Conservation (phyloP, 2,888 invertebrate species). For the Petrolisthes cinctipes region DNA sequence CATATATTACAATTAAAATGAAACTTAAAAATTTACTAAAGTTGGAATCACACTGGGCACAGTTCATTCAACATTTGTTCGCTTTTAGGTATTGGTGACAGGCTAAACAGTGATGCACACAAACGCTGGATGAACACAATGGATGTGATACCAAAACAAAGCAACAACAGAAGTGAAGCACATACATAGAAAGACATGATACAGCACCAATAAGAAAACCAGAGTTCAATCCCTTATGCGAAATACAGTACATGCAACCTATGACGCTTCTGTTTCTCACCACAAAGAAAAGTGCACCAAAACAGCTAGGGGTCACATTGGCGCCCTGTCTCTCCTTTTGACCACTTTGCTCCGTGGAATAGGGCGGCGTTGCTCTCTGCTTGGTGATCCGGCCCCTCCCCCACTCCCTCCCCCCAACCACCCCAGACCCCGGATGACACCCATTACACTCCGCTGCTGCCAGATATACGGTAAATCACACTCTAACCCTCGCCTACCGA, state of each 20-base stretch:
- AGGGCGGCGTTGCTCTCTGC: conserved; percentile 8
- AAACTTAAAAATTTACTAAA: too few species aligned
- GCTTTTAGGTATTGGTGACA: too few species aligned
- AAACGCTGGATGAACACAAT: too few species aligned
- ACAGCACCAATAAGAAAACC: too few species aligned
- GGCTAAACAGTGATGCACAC: too few species aligned
- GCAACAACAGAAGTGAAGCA: too few species aligned
- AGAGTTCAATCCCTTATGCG: too few species aligned
- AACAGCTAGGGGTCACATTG: background rate
- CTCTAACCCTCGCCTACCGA: conserved; percentile 7
- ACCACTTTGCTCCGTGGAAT: conserved; percentile 10
- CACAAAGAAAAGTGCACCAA: conserved; percentile 10
- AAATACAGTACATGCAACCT: background rate
- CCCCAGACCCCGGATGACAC: conserved; percentile 43
- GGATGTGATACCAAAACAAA: too few species aligned
- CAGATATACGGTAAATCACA: conserved; percentile 50
- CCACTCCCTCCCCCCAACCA: background rate
- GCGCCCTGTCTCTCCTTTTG: conserved; percentile 15
- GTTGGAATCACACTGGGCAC: too few species aligned
- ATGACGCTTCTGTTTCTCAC: background rate
- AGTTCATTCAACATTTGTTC: too few species aligned
- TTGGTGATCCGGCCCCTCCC: conserved; percentile 13
- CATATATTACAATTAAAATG: too few species aligned
- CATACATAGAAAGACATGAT: too few species aligned
- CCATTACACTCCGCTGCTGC: conserved; percentile 41